Base-by-base conservation (phyloP, 2,888 invertebrate species). In the Meloe dianella region DNA sequence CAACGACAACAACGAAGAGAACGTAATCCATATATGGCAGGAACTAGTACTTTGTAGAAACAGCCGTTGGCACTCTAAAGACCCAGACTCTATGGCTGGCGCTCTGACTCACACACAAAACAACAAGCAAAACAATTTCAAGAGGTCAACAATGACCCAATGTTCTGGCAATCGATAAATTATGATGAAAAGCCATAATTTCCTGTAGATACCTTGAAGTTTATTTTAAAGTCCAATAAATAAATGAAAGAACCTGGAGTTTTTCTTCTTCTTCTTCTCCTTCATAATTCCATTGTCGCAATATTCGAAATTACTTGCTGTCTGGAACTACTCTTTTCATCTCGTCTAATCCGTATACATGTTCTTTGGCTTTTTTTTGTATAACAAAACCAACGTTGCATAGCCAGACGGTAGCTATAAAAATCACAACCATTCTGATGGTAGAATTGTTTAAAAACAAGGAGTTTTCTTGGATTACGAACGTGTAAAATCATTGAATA, bases 51-150 rank as follows among this genome's bases (percentile, higher is more conserved):
- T 63, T 63, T 63, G 66, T 66, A 47, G 56, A 47, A 64, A 66
- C 64, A 61, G 69, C 68, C 65, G 57, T 56, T 60, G 69, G 69
- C 69, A 64, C 61, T 60, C 47, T 67, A 35, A 61, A 72, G 73
- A 73, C 73, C 70, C 69, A 73, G 73, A 73, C 73, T 72, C 69
- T 65, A 57, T 67, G 71, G 66, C 71, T 71, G 69, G 66, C 69
- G 64, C 69, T 69, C 65, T 66, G 66, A 69, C 69, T 66, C 69
- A 69, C 66, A 47, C 60, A 60, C 58, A 58, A 20, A 29, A 58
- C 22, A 12, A 51, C 51, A 9, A 51, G 4, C 7, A 41, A n/a
- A 41, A n/a, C 41, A 41, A 41, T 22, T 47, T 20, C 10, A 51
- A 24, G 24, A 51, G 24, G 24, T 24, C 51, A 51, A 51, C 22